A percentile compares a stretch with the other conserved stretches of the same genome.
Evolutionary conservation across 2,888 invertebrate genomes (phyloP).

Genomic region (Augochlorella aurata): DNA sequence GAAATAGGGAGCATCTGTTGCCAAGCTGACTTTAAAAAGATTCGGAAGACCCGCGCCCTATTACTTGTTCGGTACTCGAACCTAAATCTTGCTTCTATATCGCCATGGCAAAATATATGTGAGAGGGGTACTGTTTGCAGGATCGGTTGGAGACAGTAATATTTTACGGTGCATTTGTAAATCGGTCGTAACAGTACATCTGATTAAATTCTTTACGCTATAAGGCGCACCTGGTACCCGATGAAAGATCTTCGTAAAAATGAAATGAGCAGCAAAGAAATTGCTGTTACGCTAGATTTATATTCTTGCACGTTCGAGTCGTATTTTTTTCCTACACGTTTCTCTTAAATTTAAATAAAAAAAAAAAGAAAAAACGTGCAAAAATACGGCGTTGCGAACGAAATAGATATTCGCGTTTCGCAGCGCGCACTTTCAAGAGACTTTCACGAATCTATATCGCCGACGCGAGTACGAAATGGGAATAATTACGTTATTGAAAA

Average conservation of each 20-base stretch:
- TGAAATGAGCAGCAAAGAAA: conserved; percentile 13
- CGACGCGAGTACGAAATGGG: conserved; percentile 1
- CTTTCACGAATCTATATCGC: background rate
- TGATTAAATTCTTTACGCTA: conserved; percentile 19
- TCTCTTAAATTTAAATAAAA: conserved; percentile 4
- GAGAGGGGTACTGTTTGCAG: conserved; percentile 22
- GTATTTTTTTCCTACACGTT: background rate
- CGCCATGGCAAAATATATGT: background rate
- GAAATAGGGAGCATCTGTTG: background rate
- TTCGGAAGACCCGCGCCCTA: conserved; percentile 2
- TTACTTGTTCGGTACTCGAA: background rate
- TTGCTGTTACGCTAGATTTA: conserved; percentile 12
- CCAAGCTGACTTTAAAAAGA: background rate
- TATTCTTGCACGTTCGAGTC: conserved; percentile 2
- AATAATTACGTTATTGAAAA: background rate
- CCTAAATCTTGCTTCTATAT: conserved; percentile 13
- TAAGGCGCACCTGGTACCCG: conserved; percentile 15
- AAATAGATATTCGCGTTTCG: background rate
- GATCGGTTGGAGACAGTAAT: conserved; percentile 27
- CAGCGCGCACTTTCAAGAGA: background rate
- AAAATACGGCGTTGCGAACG: background rate
- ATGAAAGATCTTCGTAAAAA: conserved; percentile 21
- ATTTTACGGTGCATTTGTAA: conserved; percentile 14
- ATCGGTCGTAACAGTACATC: conserved; percentile 18
- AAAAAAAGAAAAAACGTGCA: background rate